A percentile compares a stretch with the other conserved stretches of the same genome.
phyloP scores from a whole-genome alignment of 1,140 invertebrate genomes.

The Megathymus violae region DNA sequence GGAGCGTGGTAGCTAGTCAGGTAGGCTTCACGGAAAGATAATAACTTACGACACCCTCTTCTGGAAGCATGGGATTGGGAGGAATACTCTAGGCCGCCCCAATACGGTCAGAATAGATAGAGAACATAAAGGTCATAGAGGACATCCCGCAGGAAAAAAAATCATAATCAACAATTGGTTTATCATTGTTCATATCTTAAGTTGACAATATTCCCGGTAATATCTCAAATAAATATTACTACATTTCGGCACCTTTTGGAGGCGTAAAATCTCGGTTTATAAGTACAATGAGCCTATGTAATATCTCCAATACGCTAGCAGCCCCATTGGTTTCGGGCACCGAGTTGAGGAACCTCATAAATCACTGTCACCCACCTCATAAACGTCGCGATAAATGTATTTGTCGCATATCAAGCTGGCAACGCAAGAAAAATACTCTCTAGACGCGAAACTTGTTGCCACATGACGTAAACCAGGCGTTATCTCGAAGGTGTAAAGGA shows the following conservation, averaged over 20 bases:
- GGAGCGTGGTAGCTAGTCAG: no score
- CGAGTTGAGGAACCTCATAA: slow-evolving; percentile 24
- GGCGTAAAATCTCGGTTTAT: background rate
- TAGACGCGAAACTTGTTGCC: slow-evolving; percentile 19
- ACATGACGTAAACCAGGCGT: slow-evolving; percentile 13
- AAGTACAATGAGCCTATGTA: background rate
- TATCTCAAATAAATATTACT: slow-evolving; percentile 1
- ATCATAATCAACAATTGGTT: background rate
- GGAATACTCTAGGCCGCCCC: no score
- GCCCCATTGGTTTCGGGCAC: background rate
- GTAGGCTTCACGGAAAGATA: no score
- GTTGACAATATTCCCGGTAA: background rate
- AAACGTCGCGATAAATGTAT: slow-evolving; percentile 42
- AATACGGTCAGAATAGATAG: no score
- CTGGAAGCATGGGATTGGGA: no score
- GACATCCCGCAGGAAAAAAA: background rate
- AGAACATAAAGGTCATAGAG: background rate
- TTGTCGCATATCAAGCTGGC: slow-evolving; percentile 33
- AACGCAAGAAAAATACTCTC: slow-evolving; percentile 38
- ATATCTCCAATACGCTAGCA: slow-evolving; percentile 10
- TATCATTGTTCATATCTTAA: background rate
- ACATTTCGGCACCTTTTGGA: background rate
- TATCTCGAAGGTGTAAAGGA: slow-evolving; percentile 4
- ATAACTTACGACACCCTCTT: no score
- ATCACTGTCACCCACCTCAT: slow-evolving; percentile 38